Evolutionary conservation across 2,113 vertebrate genomes (phyloP).

Genomic region (Petaurus breviceps): DNA sequence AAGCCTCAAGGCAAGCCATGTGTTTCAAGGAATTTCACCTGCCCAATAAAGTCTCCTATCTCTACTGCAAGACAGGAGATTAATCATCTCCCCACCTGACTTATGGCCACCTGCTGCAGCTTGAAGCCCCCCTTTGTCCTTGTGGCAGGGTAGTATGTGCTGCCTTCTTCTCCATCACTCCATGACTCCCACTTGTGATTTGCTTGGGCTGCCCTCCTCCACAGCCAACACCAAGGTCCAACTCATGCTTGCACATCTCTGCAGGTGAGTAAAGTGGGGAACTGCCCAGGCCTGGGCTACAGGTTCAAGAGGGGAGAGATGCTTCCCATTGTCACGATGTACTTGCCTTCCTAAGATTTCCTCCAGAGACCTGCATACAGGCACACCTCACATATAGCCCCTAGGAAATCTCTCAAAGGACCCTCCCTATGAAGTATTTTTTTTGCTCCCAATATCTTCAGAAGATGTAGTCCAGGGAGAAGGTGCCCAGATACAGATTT

Average conservation of each 20-base stretch:
- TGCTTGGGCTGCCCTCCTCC: background rate
- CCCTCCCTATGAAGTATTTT: background rate
- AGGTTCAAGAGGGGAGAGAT: background rate
- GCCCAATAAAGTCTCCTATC: background rate
- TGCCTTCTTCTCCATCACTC: background rate
- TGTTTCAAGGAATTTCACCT: background rate
- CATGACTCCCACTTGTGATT: background rate
- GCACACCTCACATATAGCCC: background rate
- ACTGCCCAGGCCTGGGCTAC: background rate
- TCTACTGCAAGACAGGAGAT: background rate
- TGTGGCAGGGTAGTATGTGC: background rate
- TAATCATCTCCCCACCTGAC: background rate
- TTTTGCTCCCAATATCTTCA: background rate
- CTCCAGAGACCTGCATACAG: background rate
- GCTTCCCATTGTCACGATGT: background rate
- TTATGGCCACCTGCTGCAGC: background rate
- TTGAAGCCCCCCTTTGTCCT: background rate
- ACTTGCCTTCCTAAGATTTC: background rate
- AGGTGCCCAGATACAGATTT: background rate
- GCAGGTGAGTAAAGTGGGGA: background rate
- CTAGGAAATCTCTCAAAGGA: too few relatives aligned
- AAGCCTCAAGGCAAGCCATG: background rate
- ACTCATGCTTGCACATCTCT: background rate
- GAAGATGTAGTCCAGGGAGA: background rate
- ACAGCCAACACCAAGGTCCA: background rate